phyloP scores from a whole-genome alignment of 2,113 vertebrate genomes.

The Physeter macrocephalus region DNA sequence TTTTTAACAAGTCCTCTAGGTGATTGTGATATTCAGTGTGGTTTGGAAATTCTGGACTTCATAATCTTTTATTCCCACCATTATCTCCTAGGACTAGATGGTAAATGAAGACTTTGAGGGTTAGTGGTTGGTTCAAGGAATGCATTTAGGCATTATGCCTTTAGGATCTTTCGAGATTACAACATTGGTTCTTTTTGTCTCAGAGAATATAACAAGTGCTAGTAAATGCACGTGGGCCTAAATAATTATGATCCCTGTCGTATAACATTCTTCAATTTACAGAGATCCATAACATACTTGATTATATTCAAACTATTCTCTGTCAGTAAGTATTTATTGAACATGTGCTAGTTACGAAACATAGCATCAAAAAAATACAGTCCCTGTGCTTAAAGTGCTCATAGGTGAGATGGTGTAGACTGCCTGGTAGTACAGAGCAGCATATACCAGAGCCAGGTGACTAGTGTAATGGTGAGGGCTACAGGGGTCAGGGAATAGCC shows the following conservation, averaged over 20 bases:
- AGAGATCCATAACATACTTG: not conserved
- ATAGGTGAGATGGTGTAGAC: not conserved
- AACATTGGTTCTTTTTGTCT: not conserved
- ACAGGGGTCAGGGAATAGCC: not conserved
- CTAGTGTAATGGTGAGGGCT: not conserved
- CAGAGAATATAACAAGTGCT: not conserved
- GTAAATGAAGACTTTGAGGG: not conserved
- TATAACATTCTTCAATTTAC: not conserved
- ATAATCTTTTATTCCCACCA: not conserved
- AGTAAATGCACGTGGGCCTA: not conserved
- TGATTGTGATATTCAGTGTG: not conserved
- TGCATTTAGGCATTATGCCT: not conserved
- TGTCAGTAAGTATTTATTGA: constrained; percentile 4
- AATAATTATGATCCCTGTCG: not conserved
- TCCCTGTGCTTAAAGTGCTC: not conserved
- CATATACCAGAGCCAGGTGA: not conserved
- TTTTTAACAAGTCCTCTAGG: not conserved
- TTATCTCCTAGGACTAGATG: not conserved
- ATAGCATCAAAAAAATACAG: not conserved
- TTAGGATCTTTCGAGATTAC: not conserved
- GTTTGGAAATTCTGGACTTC: not conserved
- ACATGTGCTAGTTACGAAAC: not conserved
- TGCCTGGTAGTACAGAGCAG: not conserved
- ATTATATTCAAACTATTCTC: not conserved
- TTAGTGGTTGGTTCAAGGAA: not conserved